Percentiles rank a stretch among this genome's conserved stretches.
Evolutionary conservation across 2,113 vertebrate genomes (phyloP).

Genomic region (Parus major): DNA sequence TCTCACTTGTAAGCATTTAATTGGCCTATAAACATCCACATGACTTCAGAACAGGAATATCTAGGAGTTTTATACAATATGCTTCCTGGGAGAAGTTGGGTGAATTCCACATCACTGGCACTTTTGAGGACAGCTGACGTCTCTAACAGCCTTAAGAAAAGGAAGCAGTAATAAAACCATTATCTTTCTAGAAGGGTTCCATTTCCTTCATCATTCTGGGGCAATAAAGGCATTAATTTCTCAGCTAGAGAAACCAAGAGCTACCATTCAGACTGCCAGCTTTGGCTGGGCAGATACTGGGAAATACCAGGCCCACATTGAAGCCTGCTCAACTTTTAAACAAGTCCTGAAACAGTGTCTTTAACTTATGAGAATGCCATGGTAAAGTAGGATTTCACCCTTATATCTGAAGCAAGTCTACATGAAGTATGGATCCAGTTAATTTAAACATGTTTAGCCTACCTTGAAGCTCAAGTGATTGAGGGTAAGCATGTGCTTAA

Average conservation of each 20-base stretch:
- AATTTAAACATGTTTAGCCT: not conserved
- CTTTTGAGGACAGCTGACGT: not conserved
- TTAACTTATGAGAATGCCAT: not conserved
- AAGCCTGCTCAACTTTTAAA: not conserved
- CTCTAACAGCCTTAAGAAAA: not conserved
- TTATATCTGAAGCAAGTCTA: not conserved
- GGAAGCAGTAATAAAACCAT: not conserved
- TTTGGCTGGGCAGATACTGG: not conserved
- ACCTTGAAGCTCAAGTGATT: not conserved
- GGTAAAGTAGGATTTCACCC: not conserved
- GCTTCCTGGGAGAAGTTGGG: not conserved
- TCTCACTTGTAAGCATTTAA: not conserved
- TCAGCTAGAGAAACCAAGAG: not conserved
- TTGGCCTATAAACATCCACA: slow-evolving; percentile 8
- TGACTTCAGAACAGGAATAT: not conserved
- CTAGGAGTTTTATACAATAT: not conserved
- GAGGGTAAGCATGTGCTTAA: not conserved
- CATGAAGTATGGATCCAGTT: not conserved
- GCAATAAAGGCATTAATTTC: not conserved
- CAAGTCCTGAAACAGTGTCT: not conserved
- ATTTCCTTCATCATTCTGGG: not conserved
- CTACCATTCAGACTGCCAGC: not conserved
- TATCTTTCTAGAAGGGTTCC: not conserved
- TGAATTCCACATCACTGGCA: not conserved
- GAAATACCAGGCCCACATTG: not conserved